Conservation (phyloP, 2,888 invertebrate genomes). For the Spodoptera littoralis region DNA sequence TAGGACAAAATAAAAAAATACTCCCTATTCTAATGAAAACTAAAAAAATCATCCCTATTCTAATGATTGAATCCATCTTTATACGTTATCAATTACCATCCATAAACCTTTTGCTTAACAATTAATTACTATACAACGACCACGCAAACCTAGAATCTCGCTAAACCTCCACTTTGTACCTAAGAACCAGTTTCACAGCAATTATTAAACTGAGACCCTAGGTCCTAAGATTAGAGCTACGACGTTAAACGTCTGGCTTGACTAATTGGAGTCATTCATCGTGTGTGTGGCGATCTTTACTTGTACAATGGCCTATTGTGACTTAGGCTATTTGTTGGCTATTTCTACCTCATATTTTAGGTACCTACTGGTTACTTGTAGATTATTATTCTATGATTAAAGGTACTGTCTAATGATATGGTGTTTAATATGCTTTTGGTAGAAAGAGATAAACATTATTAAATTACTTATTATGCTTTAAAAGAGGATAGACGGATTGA, state of each 20-base stretch:
- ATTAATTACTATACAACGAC: too few species aligned
- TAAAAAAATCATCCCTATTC: too few species aligned
- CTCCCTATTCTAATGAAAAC: too few species aligned
- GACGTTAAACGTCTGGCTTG: slow-evolving; percentile 21
- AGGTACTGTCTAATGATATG: slow-evolving; percentile 16
- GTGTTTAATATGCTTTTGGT: slow-evolving; percentile 20
- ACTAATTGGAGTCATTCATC: slow-evolving; percentile 41
- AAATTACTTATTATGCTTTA: neutral
- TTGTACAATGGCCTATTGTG: slow-evolving; percentile 39
- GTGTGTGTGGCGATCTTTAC: slow-evolving; percentile 20
- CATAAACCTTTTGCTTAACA: too few species aligned
- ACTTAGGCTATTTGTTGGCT: slow-evolving; percentile 40
- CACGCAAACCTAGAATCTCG: too few species aligned
- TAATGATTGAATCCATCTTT: too few species aligned
- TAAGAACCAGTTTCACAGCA: too few species aligned
- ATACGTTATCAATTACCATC: too few species aligned
- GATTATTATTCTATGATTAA: slow-evolving; percentile 41
- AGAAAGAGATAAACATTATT: neutral
- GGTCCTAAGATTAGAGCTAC: slow-evolving; percentile 7
- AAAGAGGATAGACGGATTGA: neutral
- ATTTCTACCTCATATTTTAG: slow-evolving; percentile 27
- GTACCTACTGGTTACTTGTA: slow-evolving; percentile 15
- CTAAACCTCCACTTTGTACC: too few species aligned
- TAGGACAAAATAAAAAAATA: too few species aligned
- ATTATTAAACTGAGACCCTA: too few species aligned